phyloP scores from a whole-genome alignment of 2,113 vertebrate species.

The Gorsachius goisagi region DNA sequence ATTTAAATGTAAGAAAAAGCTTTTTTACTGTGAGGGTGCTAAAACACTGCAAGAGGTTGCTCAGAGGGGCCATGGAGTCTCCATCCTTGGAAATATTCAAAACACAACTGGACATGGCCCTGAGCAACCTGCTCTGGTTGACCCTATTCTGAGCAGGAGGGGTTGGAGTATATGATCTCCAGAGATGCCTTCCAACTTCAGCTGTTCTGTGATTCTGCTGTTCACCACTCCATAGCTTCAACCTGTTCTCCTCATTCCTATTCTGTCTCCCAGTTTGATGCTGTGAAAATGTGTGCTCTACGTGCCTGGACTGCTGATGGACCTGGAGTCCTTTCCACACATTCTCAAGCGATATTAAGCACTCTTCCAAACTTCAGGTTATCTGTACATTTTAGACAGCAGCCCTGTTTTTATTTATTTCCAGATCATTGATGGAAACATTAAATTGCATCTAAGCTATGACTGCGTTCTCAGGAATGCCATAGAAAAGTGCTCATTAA shows the following conservation, averaged over 20 bases:
- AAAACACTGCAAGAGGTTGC: background rate
- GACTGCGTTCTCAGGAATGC: background rate
- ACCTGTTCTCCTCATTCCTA: background rate
- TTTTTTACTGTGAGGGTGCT: background rate
- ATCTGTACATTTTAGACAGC: background rate
- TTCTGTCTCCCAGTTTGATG: background rate
- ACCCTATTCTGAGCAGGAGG: background rate
- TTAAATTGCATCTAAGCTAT: slow-evolving; percentile 21
- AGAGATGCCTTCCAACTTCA: background rate
- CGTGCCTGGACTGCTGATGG: background rate
- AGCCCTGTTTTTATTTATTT: slow-evolving; percentile 17
- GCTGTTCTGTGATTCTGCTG: background rate
- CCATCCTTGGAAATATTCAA: background rate
- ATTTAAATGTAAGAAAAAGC: background rate
- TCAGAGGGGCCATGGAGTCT: background rate
- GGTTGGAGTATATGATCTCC: background rate
- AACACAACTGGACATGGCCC: background rate
- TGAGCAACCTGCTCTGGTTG: background rate
- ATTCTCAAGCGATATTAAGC: background rate
- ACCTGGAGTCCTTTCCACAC: background rate
- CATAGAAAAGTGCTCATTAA: slow-evolving; percentile 12
- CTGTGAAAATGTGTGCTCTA: background rate
- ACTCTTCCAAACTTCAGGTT: background rate
- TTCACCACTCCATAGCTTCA: background rate
- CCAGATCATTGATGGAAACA: slow-evolving; percentile 8